Base-by-base conservation (phyloP, 2,113 vertebrate species). In the Cyprinodon variegatus region DNA sequence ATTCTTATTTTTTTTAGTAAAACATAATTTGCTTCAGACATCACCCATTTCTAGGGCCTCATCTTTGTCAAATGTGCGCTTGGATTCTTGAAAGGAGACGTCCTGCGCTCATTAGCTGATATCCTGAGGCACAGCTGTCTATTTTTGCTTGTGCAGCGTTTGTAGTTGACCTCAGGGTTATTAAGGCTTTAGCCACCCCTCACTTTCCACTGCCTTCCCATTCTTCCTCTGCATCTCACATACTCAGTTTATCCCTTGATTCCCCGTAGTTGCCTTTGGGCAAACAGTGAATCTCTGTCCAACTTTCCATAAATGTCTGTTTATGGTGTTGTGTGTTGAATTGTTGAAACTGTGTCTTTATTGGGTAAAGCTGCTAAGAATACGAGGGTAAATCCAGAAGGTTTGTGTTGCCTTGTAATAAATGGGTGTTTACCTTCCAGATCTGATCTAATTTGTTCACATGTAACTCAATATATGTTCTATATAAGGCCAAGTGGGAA, bases 91-190 rank as follows among this genome's bases (percentile, higher is more conserved):
- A 77, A 77, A 39, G 77, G 72, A 69, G 68, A 65, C 61, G 50
- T 71, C 79, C 45, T 17, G 61, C 50, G 82, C 89, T 92, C 86
- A 88, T 90, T 90, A 92, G 86, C 68, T 66, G 84, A 84, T 82
- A 65, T 88, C 89, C 88, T 73, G 84, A 88, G 89, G 89, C 89
- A 76, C 79, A 72, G 78, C 73, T 74, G 82, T 78, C 80, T 68
- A 50, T 73, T 83, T 84, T 68, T 77, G 75, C 83, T 79, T 11
- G 39, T 80, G 71, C 78, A 76, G 81, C 82, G 68, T 84, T 87
- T 82, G 79, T 78, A 89, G 83, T 81, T 83, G 86, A 88, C 88
- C 88, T 82, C 66, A 11, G 17, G 76, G 67, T 66, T 29, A 29
- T 29, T 29, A 29, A 29, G 29, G 73, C 81, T 85, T 87, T 60